Evolutionary conservation across 2,797 vertebrate species (phyloP), one percentile per base, ranked within the genome.

Genomic region (Neosalanx taihuensis): DNA sequence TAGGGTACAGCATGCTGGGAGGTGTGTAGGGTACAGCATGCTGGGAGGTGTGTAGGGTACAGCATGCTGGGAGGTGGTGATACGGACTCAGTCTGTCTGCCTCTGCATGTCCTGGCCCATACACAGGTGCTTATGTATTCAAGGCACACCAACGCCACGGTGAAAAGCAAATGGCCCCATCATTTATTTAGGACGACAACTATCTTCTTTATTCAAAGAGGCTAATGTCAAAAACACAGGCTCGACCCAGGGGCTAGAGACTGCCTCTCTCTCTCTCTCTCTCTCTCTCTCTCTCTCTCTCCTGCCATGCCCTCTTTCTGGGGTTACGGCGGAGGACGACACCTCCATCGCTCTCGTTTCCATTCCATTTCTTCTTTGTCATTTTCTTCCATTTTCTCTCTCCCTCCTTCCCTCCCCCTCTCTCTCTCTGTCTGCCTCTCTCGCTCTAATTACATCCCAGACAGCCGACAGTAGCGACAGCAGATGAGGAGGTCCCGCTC

Each of bases 121-220:
- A 26, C 64, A 49, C 20, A 37, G 5, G 63, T 41, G 62, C 20
- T 64, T 46, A 13, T 4, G 4, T 64, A 64, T 64, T 64, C 63
- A 64, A n/a, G 23, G 63, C 33, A 41, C 63, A 23, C 9, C 10
- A 2, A 9, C 37, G 37, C 29, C 61, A 4, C 31, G 7, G 6
- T 41, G 10, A 18, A 37, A 35, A 64, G 2, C 31, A 17, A 64
- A 64, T n/a, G 18, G n/a, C 3, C 9, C 20, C 63, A 64, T 64
- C 4, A 64, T 64, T 64, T 64, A 64, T 64, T 64, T 37, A 64
- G 18, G 35, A 23, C 33, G 20, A 46, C 63, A 46, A 37, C 7
- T n/a, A 33, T 41, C 63, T 64, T 64, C 18, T 20, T 64, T 41
- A 37, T 41, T 64, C 63, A 57, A 57, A n/a, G 56, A 57, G 56